Base-by-base conservation (phyloP, 2,113 vertebrate genomes). In the Nanger granti region DNA sequence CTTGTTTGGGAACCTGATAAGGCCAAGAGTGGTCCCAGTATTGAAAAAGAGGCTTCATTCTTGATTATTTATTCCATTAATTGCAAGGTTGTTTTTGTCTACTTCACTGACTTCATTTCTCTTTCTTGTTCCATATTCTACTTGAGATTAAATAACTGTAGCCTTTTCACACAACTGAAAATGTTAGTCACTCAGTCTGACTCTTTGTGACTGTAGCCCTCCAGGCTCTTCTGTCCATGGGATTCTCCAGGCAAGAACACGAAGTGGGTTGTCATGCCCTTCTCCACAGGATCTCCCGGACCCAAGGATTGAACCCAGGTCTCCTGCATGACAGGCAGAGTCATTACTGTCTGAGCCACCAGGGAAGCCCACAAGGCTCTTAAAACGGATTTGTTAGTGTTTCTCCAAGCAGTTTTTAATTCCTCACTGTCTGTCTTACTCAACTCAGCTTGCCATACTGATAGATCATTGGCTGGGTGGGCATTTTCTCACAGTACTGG, bases 41-140 rank as follows among this genome's bases (percentile, higher is more conserved):
- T 17, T 41, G n/a, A 86, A 57, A 82, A 59, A 86, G n/a, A 94
- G 26, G 37, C 15, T 79, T 96, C 47, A 4, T 55, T 93, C 9
- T 55, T 93, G 31, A 8, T 76, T 97, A 95, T 79, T 92, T 94
- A 44, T 31, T 92, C 76, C 41, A 44, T 83, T 62, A 54, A 26
- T 57, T 93, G 14, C 4, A 34, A 79, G 49, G 52, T 82, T 37
- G 4, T 89, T 92, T 96, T 97, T 57, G 41, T 86, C 34, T 12
- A 57, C 93, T 34, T 88, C 47, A 62, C 31, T 76, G 59, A 96
- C 24, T 96, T 84, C 22, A 49, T 96, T 95, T 97, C 20, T 94
- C 89, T 93, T 93, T 89, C 76, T 93, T 66, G 20, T 28, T 89
- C 17, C 37, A 22, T 85, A 73, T 86, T 64, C 41, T 82, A 47